Percentiles rank a stretch among this genome's conserved stretches.
Conservation (phyloP, 2,113 vertebrate species). For the Peromyscus maniculatus region DNA sequence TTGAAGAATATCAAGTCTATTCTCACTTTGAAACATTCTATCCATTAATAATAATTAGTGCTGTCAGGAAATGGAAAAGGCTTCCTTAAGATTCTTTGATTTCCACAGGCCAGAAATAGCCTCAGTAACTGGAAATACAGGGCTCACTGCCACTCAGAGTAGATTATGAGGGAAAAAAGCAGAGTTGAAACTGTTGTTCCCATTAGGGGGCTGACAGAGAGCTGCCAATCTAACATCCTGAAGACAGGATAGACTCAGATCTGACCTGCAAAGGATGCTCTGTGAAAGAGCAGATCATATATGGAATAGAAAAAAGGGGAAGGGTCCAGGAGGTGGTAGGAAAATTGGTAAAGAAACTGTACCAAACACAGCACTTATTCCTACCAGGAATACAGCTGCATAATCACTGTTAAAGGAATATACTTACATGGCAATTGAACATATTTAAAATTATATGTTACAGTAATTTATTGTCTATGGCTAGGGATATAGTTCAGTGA, state of each 20-base stretch:
- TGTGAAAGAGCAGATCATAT: not conserved
- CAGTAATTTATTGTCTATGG: not conserved
- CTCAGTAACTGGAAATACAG: not conserved
- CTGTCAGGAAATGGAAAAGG: not conserved
- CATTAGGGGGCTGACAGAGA: not conserved
- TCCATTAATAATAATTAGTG: conserved; percentile 37
- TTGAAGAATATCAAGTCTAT: conserved; percentile 27
- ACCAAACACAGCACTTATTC: not conserved
- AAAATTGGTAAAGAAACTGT: not conserved
- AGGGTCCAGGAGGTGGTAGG: not conserved
- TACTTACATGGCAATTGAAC: not conserved
- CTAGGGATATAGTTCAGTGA: not conserved
- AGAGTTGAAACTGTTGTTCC: not conserved
- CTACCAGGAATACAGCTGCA: not conserved
- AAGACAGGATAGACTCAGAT: not conserved
- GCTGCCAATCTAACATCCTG: not conserved
- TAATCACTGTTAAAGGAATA: not conserved
- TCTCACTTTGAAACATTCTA: not conserved
- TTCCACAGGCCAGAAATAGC: not conserved
- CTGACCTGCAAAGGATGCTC: not conserved
- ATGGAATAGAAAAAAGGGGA: too few species aligned
- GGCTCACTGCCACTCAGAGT: not conserved
- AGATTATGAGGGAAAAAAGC: not conserved
- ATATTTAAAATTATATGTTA: not conserved
- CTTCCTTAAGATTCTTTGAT: not conserved